Conservation (phyloP, 2,797 vertebrate genomes). For the Lates japonicus region DNA sequence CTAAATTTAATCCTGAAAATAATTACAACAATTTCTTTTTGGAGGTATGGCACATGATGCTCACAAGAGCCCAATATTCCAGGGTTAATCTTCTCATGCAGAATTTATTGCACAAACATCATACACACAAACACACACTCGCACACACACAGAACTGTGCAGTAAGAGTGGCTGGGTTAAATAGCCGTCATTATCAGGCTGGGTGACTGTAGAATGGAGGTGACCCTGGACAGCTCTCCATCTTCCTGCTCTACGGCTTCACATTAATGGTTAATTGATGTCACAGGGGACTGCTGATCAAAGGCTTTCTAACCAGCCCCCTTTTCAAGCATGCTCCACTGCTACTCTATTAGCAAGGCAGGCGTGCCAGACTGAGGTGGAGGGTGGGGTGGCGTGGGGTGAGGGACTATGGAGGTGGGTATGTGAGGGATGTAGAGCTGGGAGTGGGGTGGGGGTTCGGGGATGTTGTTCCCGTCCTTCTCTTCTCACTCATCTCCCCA, state of each 20-base stretch:
- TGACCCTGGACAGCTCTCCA: constrained; percentile 72
- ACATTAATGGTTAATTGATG: constrained; percentile 84
- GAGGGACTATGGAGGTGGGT: background rate
- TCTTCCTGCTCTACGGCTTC: constrained; percentile 66
- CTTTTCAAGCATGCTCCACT: constrained; percentile 67
- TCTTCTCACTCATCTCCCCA: constrained; percentile 54
- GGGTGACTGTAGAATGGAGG: constrained; percentile 63
- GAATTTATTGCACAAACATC: constrained; percentile 31
- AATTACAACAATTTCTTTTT: constrained; percentile 25
- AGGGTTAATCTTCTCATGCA: constrained; percentile 40
- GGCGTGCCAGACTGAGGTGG: constrained; percentile 42
- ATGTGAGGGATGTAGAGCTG: background rate
- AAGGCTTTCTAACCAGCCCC: constrained; percentile 70
- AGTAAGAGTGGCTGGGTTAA: constrained; percentile 60
- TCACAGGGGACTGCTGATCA: constrained; percentile 82
- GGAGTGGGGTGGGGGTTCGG: background rate
- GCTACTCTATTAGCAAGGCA: constrained; percentile 74
- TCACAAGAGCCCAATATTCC: constrained; percentile 11
- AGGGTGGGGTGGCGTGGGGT: too few relatives aligned
- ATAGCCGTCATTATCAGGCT: constrained; percentile 63
- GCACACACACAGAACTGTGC: constrained; percentile 4
- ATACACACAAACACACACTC: constrained; percentile 12
- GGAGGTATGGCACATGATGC: constrained; percentile 5
- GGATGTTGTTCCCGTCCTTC: constrained; percentile 43
- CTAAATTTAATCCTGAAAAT: constrained; percentile 24